Base-by-base conservation (phyloP, 2,888 invertebrate species). In the Hirtodrosophila confusa region DNA sequence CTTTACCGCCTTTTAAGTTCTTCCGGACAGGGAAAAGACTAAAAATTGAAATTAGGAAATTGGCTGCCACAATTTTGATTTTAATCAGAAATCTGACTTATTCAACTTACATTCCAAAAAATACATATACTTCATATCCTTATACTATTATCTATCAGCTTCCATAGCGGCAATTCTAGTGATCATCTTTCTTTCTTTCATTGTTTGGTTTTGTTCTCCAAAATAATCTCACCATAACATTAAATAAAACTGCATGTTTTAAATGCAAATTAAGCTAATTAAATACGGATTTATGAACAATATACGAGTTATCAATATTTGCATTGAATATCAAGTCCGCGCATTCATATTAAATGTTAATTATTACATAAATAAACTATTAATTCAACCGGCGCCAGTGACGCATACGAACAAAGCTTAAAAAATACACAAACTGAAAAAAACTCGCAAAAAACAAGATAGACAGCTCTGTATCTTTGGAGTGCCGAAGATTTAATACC, bases 371-470 rank as follows among this genome's bases (percentile, higher is more conserved):
- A 63, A 66, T 63, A 69, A 62, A 56, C 44, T 49, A 40, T 69
- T 50, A 49, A 65, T 57, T 51, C 57, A 49, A 49, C 55, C 67
- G 78, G 86, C 83, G 83, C 86, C 83, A 71, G 43, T 57, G 65
- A 71, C 60, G 54, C 63, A 68, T 56, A 37, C 41, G 31, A 55
- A 43, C 8, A 39, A 35, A 47, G 17, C 4, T n/a, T 12, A 45
- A 43, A 11, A 35, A 51, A 58, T 17, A 17, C 17, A 12, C 39
- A 35, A 53, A 5, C 31, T 10, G 11, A 40, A 35, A 36, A 44
- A 41, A 47, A 27, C 3, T 31, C 9, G 9, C 27, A n/a, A n/a
- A 33, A 54, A 40, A 37, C 39, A 40, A 49, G n/a, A 33, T 29
- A 24, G 6, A 12, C 7, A 27, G 12, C n/a, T 8, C 3, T 37